phyloP scores from a whole-genome alignment of 2,113 vertebrate species.

The Peromyscus maniculatus region DNA sequence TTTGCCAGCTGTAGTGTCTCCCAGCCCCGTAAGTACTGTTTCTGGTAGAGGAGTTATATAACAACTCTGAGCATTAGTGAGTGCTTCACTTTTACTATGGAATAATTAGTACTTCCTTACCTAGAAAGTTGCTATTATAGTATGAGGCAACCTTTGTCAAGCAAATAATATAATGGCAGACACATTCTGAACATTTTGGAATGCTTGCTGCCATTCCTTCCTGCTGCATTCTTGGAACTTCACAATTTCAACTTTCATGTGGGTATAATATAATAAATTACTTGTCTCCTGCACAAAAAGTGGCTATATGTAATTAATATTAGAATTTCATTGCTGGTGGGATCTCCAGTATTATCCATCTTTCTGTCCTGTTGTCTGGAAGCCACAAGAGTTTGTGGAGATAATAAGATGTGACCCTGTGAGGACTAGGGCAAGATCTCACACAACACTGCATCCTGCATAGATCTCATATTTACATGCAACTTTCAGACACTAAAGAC shows the following conservation, averaged over 20 bases:
- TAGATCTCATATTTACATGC: background rate
- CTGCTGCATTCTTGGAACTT: background rate
- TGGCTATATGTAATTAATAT: background rate
- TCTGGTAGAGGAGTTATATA: background rate
- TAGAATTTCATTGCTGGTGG: background rate
- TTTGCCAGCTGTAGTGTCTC: background rate
- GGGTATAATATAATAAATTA: background rate
- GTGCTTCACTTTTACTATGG: background rate
- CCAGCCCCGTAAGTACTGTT: background rate
- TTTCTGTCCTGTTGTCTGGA: background rate
- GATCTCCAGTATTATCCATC: background rate
- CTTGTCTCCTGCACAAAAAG: background rate
- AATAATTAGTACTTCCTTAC: background rate
- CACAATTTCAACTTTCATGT: background rate
- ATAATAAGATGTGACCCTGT: background rate
- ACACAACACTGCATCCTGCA: accelerated
- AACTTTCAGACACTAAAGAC: background rate
- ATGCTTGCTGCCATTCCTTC: background rate
- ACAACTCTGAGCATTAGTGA: background rate
- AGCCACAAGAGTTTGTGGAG: background rate
- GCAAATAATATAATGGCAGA: background rate
- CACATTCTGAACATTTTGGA: background rate
- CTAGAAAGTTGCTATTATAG: background rate
- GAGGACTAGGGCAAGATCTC: background rate
- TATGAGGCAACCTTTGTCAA: background rate